Conservation (phyloP, 2,113 vertebrate genomes). For the Tympanuchus pallidicinctus region DNA sequence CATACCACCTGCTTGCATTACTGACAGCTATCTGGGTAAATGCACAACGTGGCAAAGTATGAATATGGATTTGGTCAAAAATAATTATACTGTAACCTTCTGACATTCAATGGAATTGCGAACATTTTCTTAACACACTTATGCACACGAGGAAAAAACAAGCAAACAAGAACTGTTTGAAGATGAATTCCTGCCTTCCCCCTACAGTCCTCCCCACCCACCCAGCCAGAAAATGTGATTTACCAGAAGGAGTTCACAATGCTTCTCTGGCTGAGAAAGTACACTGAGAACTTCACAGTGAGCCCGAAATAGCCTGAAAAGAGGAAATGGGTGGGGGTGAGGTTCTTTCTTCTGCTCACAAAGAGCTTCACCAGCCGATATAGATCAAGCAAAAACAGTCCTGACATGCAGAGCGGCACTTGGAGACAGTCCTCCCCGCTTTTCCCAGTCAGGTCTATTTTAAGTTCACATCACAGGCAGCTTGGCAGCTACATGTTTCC, state of each 20-base stretch:
- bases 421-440: slow-evolving; percentile 75
- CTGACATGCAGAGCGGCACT: slow-evolving; percentile 63
- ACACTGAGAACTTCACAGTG: slow-evolving; percentile 66
- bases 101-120: not conserved
- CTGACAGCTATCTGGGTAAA: not conserved
- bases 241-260: slow-evolving; percentile 67
- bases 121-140: not conserved
- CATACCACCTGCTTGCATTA: not conserved
- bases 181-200: slow-evolving; percentile 29
- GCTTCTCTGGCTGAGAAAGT: slow-evolving; percentile 69
- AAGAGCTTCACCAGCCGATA: slow-evolving; percentile 70
- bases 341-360: slow-evolving; percentile 74
- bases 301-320: slow-evolving; percentile 70
- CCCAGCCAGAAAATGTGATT: slow-evolving; percentile 58
- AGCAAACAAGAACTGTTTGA: not conserved
- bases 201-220: not conserved
- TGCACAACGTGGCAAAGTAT: not conserved
- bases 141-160: not conserved
- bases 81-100: slow-evolving; percentile 6
- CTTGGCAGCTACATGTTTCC: slow-evolving; percentile 80
- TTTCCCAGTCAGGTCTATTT: slow-evolving; percentile 83
- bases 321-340: slow-evolving; percentile 75
- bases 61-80: not conserved
- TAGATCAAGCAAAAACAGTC: slow-evolving; percentile 73
- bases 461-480: slow-evolving; percentile 79